Evolutionary conservation across 1,140 invertebrate species (phyloP).

Genomic region (Thaumatotibia leucotreta): DNA sequence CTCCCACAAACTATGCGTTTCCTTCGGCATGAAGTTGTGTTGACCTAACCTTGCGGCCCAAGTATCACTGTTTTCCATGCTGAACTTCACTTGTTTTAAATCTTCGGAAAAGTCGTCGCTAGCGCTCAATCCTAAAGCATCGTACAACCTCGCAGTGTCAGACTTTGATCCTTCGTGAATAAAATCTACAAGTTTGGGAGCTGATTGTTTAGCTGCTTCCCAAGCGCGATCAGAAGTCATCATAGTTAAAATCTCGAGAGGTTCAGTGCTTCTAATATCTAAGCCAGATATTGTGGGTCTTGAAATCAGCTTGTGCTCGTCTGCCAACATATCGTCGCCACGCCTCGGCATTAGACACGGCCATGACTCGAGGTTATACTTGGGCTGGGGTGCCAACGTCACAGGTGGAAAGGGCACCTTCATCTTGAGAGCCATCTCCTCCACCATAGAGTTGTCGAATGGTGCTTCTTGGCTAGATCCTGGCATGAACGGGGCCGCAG

Average conservation of each 20-base stretch:
- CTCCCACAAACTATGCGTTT: constrained; percentile 43
- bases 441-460: constrained; percentile 39
- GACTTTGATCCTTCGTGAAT: constrained; percentile 66
- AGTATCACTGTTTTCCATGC: constrained; percentile 32
- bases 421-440: constrained; percentile 47
- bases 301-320: constrained; percentile 46
- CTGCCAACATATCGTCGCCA: constrained; percentile 46
- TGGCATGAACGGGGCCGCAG: constrained; percentile 44
- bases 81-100: constrained; percentile 42
- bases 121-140: constrained; percentile 54
- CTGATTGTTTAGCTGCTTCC: constrained; percentile 73
- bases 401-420: constrained; percentile 51
- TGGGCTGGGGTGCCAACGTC: constrained; percentile 63
- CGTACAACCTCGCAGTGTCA: constrained; percentile 62
- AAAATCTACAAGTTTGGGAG: constrained; percentile 69
- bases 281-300: constrained; percentile 36
- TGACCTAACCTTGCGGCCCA: constrained; percentile 36
- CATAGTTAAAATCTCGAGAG: constrained; percentile 54
- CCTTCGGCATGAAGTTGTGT: constrained; percentile 34
- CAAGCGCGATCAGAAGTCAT: constrained; percentile 68
- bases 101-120: constrained; percentile 45
- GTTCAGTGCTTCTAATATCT: constrained; percentile 44
- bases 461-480: constrained; percentile 39
- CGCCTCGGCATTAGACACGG: constrained; percentile 57
- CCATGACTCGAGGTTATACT: constrained; percentile 67